Percentiles rank a stretch among this genome's conserved stretches.
phyloP scores from a whole-genome alignment of 1,140 invertebrate species.

The Prorops nasuta region DNA sequence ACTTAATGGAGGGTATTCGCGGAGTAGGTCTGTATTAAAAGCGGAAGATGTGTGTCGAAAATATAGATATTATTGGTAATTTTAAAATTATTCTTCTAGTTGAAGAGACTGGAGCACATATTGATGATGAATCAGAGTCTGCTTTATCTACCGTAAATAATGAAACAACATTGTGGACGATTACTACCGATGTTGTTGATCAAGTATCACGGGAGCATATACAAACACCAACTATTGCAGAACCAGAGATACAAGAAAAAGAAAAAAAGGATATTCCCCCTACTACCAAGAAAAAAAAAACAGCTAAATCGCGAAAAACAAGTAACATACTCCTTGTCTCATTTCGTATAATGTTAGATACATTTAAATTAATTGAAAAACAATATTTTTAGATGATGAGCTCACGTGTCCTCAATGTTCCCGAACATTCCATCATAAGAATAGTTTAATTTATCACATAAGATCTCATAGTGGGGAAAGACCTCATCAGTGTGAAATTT shows the following conservation, averaged over 20 bases:
- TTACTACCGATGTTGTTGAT: conserved; percentile 34
- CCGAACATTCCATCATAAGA: conserved; percentile 75
- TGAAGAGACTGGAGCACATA: conserved; percentile 53
- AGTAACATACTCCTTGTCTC: conserved; percentile 23
- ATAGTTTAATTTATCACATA: conserved; percentile 82
- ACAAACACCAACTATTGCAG: conserved; percentile 34
- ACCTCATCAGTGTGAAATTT: conserved; percentile 78
- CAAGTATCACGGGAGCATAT: conserved; percentile 49
- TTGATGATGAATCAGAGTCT: conserved; percentile 48
- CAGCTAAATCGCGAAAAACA: conserved; percentile 36
- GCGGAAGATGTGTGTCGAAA: background rate
- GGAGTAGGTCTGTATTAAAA: conserved; percentile 58
- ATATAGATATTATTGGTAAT: conserved; percentile 1
- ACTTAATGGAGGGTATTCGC: conserved; percentile 78
- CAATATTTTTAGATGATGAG: conserved; percentile 36
- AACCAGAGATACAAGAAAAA: conserved; percentile 40
- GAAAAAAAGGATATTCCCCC: conserved; percentile 48
- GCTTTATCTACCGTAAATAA: conserved; percentile 35
- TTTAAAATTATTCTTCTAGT: conserved; percentile 28
- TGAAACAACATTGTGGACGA: conserved; percentile 41
- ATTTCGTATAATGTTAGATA: conserved; percentile 8
- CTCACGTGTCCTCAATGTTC: conserved; percentile 70
- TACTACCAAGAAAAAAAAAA: conserved; percentile 46
- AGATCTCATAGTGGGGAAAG: conserved; percentile 74
- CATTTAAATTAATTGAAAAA: conserved; percentile 1